phyloP scores from a whole-genome alignment of 2,888 invertebrate genomes.

The Hymenopus coronatus region DNA sequence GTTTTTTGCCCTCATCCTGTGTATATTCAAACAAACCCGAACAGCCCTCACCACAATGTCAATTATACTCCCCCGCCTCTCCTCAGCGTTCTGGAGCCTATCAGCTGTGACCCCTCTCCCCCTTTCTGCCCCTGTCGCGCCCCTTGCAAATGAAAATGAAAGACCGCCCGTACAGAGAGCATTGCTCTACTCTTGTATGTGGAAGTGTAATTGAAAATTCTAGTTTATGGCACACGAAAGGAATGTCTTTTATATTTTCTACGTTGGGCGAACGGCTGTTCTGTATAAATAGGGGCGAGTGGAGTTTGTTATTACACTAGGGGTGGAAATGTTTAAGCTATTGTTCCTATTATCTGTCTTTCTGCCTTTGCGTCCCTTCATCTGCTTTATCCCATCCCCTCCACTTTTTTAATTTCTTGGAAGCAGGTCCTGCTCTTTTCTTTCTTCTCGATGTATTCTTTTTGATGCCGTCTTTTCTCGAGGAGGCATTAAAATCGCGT shows the following conservation, averaged over 20 bases:
- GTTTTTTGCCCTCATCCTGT: background rate
- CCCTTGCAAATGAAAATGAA: conserved; percentile 12
- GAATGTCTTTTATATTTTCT: conserved; percentile 20
- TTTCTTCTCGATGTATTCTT: background rate
- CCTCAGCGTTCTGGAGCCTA: background rate
- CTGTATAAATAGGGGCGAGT: conserved; percentile 2
- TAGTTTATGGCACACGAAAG: conserved; percentile 20
- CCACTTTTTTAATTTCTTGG: background rate
- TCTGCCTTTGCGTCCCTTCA: conserved; percentile 6
- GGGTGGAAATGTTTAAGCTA: conserved; percentile 1
- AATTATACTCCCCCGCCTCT: background rate
- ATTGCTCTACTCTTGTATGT: background rate
- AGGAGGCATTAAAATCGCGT: background rate
- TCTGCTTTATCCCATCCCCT: background rate
- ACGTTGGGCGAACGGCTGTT: conserved; percentile 6
- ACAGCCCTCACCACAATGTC: background rate
- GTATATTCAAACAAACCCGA: background rate
- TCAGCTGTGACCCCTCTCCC: conserved; percentile 6
- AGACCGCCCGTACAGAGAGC: background rate
- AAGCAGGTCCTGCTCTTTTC: background rate
- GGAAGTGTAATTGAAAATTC: conserved; percentile 17
- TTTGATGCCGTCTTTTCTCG: background rate
- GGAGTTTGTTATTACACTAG: background rate
- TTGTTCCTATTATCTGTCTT: background rate
- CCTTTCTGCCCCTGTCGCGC: background rate